Conservation (phyloP, 2,888 invertebrate genomes). For the Idaea biselata region DNA sequence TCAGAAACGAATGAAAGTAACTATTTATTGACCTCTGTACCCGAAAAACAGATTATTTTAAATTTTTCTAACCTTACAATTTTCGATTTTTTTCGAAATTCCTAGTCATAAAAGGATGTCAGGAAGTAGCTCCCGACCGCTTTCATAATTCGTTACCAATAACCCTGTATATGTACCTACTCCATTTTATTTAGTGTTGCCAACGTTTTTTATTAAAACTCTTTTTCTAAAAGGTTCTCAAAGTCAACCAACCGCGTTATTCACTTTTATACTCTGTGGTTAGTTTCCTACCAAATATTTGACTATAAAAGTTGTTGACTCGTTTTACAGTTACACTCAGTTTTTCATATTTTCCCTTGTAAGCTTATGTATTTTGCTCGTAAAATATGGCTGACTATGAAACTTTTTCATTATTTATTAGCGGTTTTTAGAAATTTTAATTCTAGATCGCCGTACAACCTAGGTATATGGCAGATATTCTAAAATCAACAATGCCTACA, state of each 20-base stretch:
- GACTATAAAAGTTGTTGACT: neutral
- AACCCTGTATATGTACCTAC: no score
- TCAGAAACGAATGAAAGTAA: no score
- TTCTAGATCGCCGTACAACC: neutral
- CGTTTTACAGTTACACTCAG: neutral
- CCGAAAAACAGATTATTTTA: no score
- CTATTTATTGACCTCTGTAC: no score
- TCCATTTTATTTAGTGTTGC: neutral
- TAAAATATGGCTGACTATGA: constrained; percentile 10
- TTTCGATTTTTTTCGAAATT: no score
- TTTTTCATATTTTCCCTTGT: constrained; percentile 18
- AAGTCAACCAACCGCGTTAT: constrained; percentile 23
- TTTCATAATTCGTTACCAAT: no score
- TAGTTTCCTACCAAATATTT: neutral
- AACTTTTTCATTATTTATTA: neutral
- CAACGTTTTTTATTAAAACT: constrained; percentile 1
- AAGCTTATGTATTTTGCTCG: constrained; percentile 30
- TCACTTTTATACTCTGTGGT: constrained; percentile 9
- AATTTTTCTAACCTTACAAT: no score
- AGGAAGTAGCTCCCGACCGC: no score
- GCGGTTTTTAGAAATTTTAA: neutral
- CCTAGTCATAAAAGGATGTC: no score
- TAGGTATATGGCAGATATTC: no score
- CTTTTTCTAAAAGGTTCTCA: neutral
- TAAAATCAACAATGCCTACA: no score